Conservation (phyloP, 1,140 invertebrate species). For the Brachionus koreanus region DNA sequence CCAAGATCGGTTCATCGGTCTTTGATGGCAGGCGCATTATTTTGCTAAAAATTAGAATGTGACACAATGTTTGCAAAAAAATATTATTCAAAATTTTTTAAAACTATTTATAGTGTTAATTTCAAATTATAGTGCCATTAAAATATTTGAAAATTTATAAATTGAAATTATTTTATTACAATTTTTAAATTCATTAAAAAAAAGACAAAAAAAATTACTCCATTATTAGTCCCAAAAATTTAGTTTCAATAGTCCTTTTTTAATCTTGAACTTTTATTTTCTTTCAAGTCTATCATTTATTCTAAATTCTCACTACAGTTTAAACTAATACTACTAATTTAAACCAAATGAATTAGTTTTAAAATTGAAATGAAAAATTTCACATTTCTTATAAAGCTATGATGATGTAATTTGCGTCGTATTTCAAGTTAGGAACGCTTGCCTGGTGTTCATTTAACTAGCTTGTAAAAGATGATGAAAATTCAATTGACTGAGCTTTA, state of each 20-base stretch:
- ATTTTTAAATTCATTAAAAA: too few relatives aligned
- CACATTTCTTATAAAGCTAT: background rate
- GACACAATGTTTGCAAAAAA: too few relatives aligned
- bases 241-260: background rate
- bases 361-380: background rate
- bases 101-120: too few relatives aligned
- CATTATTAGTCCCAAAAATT: background rate
- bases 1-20: too few relatives aligned
- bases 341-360: too few relatives aligned
- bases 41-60: too few relatives aligned
- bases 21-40: too few relatives aligned
- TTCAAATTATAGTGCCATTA: too few relatives aligned
- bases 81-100: too few relatives aligned
- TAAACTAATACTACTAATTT: too few relatives aligned
- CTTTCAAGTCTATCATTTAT: background rate
- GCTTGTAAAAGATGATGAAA: slow-evolving; percentile 34
- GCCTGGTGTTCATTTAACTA: slow-evolving; percentile 43
- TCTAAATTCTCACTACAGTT: background rate
- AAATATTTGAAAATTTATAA: too few relatives aligned
- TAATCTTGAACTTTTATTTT: background rate
- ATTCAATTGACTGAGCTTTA: slow-evolving; percentile 34
- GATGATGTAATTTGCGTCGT: slow-evolving; percentile 45
- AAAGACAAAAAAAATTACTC: background rate
- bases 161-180: too few relatives aligned
- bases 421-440: slow-evolving; percentile 37